Base-by-base conservation (phyloP, 53 echinoderm and acorn worm genomes). In the Echinarachnius parma region DNA sequence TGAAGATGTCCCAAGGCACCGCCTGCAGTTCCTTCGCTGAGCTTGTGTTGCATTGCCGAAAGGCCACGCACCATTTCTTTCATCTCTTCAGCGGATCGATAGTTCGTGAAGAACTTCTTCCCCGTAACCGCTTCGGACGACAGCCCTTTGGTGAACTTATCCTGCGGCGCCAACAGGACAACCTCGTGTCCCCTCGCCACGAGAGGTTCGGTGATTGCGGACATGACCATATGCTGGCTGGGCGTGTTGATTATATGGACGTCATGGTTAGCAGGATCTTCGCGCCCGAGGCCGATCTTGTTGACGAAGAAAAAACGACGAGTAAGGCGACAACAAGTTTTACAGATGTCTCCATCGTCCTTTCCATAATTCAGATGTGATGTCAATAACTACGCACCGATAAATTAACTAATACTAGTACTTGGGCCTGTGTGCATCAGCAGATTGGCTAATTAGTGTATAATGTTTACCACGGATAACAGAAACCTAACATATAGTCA, bases 161-260 rank as follows among this genome's bases (percentile, higher is more conserved):
- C 53, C 53, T 53, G 29, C 34, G 53, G 53, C 2, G 70, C 53
- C 1, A 69, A 24, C 21, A 69, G 54, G 10, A 53, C 37, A 34
- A 69, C 70, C n/a, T 53, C 32, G 37, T 69, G 70, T 3, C 70
- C 70, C 22, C 36, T 25, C 23, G 50, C 53, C 5, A 69, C 70
- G 9, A 69, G 36, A 22, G 70, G 53, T 53, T 69, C 70, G 3
- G 70, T 50, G 34, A 69, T 34, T 1, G 70, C 30, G 1, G 70
- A 69, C 19, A 69, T 34, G 20, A 53, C 70, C 14, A 69, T 69
- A 21, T 69, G 70, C 53, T 69, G 70, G 25, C 70, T 69, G 21
- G 53, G 70, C 2, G 70, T 69, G 53, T 69, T 50, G 54, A 53
- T 23, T 9, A 69, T 34, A n/a, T n/a, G 4, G 53, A 33, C 21